These are phyloP conservation scores for Mormyrops attenuatus DNA, from an alignment of 2,797 vertebrate genomes.

Conservation along the genomic window DNA sequence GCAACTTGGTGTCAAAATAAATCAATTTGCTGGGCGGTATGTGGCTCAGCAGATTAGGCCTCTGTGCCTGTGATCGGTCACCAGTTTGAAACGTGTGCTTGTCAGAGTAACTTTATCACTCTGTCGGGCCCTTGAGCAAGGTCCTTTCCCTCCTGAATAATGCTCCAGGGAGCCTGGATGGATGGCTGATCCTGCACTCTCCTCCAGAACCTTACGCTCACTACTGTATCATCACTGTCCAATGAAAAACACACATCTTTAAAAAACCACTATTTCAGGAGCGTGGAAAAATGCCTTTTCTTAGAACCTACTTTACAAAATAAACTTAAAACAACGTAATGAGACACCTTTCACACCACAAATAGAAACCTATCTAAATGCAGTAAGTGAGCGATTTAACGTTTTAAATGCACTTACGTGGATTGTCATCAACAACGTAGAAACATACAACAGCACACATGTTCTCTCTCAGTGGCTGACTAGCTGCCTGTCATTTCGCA, in stretches of 20 bases:
- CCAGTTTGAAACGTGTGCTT: neutral
- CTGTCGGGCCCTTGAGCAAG: neutral
- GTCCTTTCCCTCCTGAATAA: neutral
- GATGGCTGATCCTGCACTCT: neutral
- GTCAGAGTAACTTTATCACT: neutral
- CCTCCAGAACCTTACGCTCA: neutral
- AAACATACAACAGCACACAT: neutral
- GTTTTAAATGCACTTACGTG: neutral
- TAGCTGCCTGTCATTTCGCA: neutral
- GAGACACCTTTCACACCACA: neutral
- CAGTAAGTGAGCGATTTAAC: neutral
- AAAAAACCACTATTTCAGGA: neutral
- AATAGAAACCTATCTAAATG: neutral
- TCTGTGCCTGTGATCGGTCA: neutral
- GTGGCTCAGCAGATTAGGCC: neutral
- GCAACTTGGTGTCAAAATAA: neutral
- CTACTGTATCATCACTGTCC: neutral
- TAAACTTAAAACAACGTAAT: neutral
- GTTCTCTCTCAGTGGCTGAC: neutral
- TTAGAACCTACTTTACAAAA: neutral
- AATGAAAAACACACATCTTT: neutral
- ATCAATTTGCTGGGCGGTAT: neutral
- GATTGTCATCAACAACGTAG: neutral
- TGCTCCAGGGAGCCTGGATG: neutral
- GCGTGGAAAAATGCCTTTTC: neutral